phyloP scores from a whole-genome alignment of 1,140 invertebrate genomes.

The Cydia splendana region DNA sequence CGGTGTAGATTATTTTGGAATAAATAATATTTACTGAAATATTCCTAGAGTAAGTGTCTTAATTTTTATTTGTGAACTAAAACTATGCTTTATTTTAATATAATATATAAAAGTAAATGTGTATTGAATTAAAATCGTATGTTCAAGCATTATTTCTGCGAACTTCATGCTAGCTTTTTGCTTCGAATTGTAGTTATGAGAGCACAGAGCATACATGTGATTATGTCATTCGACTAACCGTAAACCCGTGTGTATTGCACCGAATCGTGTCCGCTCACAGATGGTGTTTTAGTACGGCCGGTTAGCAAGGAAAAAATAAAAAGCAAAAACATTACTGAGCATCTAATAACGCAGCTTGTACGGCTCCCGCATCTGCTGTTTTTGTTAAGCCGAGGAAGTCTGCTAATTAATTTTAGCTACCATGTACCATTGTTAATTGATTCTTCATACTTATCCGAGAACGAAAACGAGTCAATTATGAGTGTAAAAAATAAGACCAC shows the following conservation, averaged over 20 bases:
- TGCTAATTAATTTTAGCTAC: conserved; percentile 70
- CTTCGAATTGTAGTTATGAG: neutral
- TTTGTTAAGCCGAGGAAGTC: conserved; percentile 63
- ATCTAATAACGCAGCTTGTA: conserved; percentile 70
- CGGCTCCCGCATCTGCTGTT: conserved; percentile 65
- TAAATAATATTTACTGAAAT: too few relatives aligned
- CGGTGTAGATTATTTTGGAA: too few relatives aligned
- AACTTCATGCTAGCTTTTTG: neutral
- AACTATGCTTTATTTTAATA: too few relatives aligned
- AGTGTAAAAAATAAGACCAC: conserved; percentile 35
- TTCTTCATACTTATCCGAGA: conserved; percentile 63
- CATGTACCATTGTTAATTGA: conserved; percentile 67
- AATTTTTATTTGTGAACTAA: too few relatives aligned
- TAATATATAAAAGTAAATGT: too few relatives aligned
- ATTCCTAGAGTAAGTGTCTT: too few relatives aligned
- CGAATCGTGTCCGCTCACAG: conserved; percentile 60
- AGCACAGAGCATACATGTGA: conserved; percentile 11
- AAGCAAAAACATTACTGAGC: conserved; percentile 63
- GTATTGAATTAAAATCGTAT: too few relatives aligned
- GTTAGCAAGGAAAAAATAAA: conserved; percentile 66
- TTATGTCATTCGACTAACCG: conserved; percentile 30
- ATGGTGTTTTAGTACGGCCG: conserved; percentile 65
- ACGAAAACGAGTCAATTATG: conserved; percentile 49
- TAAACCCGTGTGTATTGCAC: conserved; percentile 50
- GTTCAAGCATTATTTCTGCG: neutral